A percentile compares a stretch with the other conserved stretches of the same genome.
Evolutionary conservation across 2,113 vertebrate species (phyloP).

Genomic region (Corvus moneduloides): DNA sequence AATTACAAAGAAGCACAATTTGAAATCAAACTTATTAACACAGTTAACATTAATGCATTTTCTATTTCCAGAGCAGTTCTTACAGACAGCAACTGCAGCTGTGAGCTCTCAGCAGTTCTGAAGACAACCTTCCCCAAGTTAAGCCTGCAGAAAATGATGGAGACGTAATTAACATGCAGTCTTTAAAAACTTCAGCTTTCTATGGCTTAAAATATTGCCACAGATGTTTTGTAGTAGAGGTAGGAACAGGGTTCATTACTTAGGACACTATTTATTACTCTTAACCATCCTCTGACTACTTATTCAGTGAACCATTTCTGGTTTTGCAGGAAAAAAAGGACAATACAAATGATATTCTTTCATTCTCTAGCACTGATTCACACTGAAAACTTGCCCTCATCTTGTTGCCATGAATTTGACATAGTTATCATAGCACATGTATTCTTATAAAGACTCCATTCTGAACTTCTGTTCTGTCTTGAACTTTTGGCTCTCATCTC

Average conservation of each 20-base stretch:
- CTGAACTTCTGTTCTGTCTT: background rate
- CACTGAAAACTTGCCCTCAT: background rate
- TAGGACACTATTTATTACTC: background rate
- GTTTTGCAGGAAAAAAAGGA: background rate
- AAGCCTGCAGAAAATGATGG: background rate
- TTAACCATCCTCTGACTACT: background rate
- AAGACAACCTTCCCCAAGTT: background rate
- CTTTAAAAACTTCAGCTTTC: background rate
- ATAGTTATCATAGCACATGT: background rate
- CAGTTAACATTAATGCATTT: background rate
- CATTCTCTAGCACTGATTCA: background rate
- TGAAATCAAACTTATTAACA: conserved; percentile 24
- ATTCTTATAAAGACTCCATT: background rate
- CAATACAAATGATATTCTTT: background rate
- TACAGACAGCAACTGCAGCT: background rate
- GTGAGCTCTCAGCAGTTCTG: conserved; percentile 5
- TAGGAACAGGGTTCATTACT: background rate
- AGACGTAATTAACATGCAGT: background rate
- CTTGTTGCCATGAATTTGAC: background rate
- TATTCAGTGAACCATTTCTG: background rate
- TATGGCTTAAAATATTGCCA: background rate
- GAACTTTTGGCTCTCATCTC: background rate
- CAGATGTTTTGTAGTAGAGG: background rate
- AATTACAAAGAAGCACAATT: background rate
- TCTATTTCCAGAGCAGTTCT: conserved; percentile 10